Evolutionary conservation across 1,140 invertebrate species (phyloP).

Genomic region (Lepidurus packardi): DNA sequence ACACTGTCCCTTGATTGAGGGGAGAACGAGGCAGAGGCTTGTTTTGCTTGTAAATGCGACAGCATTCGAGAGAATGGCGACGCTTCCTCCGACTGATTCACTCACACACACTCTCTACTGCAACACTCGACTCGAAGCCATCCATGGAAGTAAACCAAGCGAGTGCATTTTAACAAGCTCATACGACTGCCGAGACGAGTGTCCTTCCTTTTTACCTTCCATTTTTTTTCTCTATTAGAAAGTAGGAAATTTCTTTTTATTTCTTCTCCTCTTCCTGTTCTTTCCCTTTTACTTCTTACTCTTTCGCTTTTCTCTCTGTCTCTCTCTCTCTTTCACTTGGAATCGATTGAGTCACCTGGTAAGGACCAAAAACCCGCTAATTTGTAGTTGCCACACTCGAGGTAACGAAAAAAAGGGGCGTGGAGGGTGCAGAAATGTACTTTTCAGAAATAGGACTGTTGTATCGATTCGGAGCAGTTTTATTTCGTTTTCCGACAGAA

Average conservation of each 20-base stretch:
- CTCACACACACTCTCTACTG: neutral
- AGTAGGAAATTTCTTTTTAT: neutral
- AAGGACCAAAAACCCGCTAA: constrained; percentile 1
- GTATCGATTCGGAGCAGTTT: no score
- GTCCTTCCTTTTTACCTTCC: neutral
- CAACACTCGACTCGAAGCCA: neutral
- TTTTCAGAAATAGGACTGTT: no score
- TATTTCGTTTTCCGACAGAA: no score
- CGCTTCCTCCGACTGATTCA: neutral
- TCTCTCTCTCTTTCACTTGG: neutral
- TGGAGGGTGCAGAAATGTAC: no score
- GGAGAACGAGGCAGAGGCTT: neutral
- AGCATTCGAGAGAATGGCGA: neutral
- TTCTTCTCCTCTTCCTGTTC: neutral
- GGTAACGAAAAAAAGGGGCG: no score
- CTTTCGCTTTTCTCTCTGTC: neutral
- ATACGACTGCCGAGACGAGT: neutral
- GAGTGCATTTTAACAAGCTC: neutral
- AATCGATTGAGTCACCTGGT: constrained; percentile 14
- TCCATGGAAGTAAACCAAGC: constrained; percentile 10
- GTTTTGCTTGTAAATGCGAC: constrained; percentile 10
- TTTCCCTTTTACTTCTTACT: neutral
- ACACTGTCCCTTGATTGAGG: no score
- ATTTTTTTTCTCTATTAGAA: neutral
- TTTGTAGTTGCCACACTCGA: neutral